phyloP scores from a whole-genome alignment of 1,140 invertebrate genomes.

The Lanistes nyassanus region DNA sequence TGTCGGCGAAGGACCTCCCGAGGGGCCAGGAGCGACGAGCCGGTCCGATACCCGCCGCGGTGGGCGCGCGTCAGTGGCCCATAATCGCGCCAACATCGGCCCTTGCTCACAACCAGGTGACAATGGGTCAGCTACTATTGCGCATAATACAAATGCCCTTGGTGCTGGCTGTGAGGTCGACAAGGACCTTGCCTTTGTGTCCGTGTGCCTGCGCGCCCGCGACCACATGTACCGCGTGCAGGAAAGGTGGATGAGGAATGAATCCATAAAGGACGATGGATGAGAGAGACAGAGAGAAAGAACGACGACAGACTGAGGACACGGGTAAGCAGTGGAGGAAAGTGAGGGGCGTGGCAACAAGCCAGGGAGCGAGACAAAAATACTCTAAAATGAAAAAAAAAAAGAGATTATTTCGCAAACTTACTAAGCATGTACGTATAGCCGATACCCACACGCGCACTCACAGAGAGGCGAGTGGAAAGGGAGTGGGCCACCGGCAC shows the following conservation, averaged over 20 bases:
- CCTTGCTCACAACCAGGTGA: neutral
- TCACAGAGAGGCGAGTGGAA: neutral
- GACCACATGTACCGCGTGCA: too few relatives aligned
- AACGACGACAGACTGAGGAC: neutral
- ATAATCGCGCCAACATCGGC: constrained; percentile 3
- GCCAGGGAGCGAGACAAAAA: neutral
- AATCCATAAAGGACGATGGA: neutral
- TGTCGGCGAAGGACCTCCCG: neutral
- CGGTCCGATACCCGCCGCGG: neutral
- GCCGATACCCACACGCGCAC: too few relatives aligned
- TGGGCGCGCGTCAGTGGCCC: neutral
- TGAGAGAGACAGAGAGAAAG: constrained; percentile 24
- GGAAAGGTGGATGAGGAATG: neutral
- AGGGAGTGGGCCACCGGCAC: constrained; percentile 11
- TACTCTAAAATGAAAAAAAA: too few relatives aligned
- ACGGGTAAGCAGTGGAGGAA: neutral
- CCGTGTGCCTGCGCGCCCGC: neutral
- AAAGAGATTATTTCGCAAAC: too few relatives aligned
- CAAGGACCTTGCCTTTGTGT: neutral
- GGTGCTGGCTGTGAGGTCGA: neutral
- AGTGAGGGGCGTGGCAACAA: neutral
- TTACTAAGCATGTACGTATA: too few relatives aligned
- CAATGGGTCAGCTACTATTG: constrained; percentile 2
- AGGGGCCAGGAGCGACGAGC: neutral
- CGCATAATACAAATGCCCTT: neutral